These are phyloP conservation scores for Sialis lutaria DNA, from an alignment of 2,888 invertebrate genomes.

Conservation along the genomic window DNA sequence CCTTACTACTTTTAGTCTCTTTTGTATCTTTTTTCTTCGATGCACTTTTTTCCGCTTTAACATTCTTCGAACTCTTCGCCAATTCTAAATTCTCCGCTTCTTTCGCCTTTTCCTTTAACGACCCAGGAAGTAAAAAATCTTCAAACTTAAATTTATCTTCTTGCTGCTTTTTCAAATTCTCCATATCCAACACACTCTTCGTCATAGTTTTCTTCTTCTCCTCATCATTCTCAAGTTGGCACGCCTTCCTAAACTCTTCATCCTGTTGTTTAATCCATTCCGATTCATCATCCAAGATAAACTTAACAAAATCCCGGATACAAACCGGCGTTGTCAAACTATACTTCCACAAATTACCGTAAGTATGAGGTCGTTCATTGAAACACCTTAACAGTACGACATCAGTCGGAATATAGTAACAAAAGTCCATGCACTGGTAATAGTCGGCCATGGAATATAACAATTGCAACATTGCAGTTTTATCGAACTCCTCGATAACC, in stretches of 20 bases:
- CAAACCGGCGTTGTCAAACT: constrained; percentile 16
- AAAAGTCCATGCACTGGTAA: constrained; percentile 12
- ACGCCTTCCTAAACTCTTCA: constrained; percentile 1
- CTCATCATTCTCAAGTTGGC: constrained; percentile 4
- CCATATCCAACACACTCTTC: constrained; percentile 6
- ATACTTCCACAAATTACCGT: constrained; percentile 5
- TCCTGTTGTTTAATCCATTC: constrained; percentile 13
- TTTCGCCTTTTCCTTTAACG: constrained; percentile 14
- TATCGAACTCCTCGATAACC: background rate
- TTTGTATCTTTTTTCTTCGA: background rate
- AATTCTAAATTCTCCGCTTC: too few relatives aligned
- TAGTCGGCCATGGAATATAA: background rate
- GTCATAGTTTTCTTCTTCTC: constrained; percentile 7
- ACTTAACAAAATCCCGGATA: constrained; percentile 17
- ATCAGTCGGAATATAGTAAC: constrained; percentile 17
- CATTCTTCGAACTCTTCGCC: too few relatives aligned
- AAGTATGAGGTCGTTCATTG: constrained; percentile 6
- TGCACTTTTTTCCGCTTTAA: too few relatives aligned
- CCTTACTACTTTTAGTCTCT: constrained; percentile 4
- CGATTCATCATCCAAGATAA: constrained; percentile 15
- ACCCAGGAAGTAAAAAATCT: constrained; percentile 17
- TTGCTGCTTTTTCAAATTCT: background rate
- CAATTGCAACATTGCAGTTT: background rate
- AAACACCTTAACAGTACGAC: constrained; percentile 16
- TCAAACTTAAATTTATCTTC: constrained; percentile 8